Evolutionary conservation across 1,140 invertebrate genomes (phyloP), one percentile per base, ranked within the genome.

Genomic region (Batillaria attramentaria): DNA sequence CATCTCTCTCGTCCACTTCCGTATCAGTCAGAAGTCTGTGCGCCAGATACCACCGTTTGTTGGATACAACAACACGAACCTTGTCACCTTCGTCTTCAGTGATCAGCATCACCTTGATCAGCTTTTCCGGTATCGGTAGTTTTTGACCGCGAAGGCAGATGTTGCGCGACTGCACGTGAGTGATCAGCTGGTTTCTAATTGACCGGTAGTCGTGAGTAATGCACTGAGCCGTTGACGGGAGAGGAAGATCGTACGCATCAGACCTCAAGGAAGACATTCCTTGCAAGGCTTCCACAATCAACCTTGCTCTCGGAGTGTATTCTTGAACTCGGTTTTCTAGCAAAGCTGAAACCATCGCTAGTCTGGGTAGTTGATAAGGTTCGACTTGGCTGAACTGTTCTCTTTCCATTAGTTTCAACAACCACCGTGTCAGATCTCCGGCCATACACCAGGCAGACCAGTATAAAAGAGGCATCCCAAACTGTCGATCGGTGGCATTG

Each of bases 1-100:
- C 37, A 37, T 68, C 65, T 6, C 2, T 37, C 33, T 68, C 28
- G 10, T 33, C 31, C 28, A 68, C 31, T 13, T 5, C 20, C 5
- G 31, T 68, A 35, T 68, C 65, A 13, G 31, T 33, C 37, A 68
- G 65, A 10, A 68, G 65, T 68, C 65, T 68, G 20, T 33, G 65
- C 13, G 37, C 37, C 65, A 68, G 65, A 3, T 68, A 13, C 16
- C n/a, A 13, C 37, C 37, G 4, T 20, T 68, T 39, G 65, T 24
- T 39, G 65, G n/a, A 0, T 24, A 68, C 31, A 3, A 33, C 24
- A 31, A 68, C 28, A 20, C 37, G 31, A 68, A 68, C 0, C 4
- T 28, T 8, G 28, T 35, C 65, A 20, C 37, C 65, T 62, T 13
- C 33, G 8, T 24, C 33, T 6, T 62, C 57, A 10, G 33, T 62